These are phyloP conservation scores for Corythornis vintsioides DNA, from an alignment of 2,113 vertebrate genomes.

Conservation along the genomic window DNA sequence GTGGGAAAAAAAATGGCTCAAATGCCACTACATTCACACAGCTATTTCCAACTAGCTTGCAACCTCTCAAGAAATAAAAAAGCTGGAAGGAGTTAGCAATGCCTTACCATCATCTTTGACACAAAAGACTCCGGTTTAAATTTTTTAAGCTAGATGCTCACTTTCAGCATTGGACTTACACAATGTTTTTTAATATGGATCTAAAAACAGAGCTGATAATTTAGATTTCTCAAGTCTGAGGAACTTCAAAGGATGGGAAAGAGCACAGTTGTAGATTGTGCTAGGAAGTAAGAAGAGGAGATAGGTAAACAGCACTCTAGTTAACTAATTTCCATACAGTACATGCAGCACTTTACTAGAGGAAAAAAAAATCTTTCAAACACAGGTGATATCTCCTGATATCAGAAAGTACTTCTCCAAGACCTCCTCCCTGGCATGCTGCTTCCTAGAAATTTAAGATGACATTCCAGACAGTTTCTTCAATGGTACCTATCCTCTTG, in stretches of 20 bases:
- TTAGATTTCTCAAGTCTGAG: not conserved
- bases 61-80: not conserved
- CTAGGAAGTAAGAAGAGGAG: not conserved
- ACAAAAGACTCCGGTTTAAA: not conserved
- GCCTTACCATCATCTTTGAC: not conserved
- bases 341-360: not conserved
- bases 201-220: not conserved
- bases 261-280: not conserved
- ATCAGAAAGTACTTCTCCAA: not conserved
- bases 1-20: not conserved
- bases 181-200: not conserved
- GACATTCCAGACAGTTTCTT: not conserved
- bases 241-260: not conserved
- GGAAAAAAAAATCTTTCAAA: not conserved
- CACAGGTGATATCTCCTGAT: not conserved
- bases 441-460: not conserved
- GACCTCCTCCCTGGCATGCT: not conserved
- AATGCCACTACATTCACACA: not conserved
- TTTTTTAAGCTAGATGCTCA: not conserved
- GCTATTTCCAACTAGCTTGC: not conserved
- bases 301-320: not conserved
- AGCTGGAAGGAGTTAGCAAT: not conserved
- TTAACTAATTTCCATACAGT: not conserved
- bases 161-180: not conserved
- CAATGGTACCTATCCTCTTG: not conserved